Percentiles rank a stretch among this genome's conserved stretches.
phyloP scores from a whole-genome alignment of 2,888 invertebrate species.

The Lasioglossum morio region DNA sequence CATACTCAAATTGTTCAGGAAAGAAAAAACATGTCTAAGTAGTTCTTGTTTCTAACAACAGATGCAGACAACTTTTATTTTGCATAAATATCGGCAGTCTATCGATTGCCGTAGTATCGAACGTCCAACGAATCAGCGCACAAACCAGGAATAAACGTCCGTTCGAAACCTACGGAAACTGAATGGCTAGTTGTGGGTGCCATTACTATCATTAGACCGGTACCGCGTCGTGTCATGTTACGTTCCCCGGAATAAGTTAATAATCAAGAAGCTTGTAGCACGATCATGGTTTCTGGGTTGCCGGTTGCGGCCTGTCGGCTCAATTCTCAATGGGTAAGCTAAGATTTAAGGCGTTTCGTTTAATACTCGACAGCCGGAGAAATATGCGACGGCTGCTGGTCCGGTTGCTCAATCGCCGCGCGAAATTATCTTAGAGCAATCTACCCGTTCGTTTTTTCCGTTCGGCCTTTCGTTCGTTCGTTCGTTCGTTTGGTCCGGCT shows the following conservation, averaged over 20 bases:
- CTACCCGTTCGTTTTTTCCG: constrained; percentile 48
- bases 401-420: constrained; percentile 54
- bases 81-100: too few relatives aligned
- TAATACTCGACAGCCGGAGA: constrained; percentile 50
- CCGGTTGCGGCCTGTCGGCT: not conserved
- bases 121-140: not conserved
- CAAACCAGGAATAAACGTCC: not conserved
- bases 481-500: constrained; percentile 10
- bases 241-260: constrained; percentile 50
- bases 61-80: too few relatives aligned
- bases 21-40: too few relatives aligned
- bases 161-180: not conserved
- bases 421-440: constrained; percentile 59
- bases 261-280: constrained; percentile 32
- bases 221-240: constrained; percentile 43
- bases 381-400: constrained; percentile 47
- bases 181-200: constrained; percentile 25
- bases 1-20: too few relatives aligned
- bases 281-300: constrained; percentile 1
- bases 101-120: not conserved
- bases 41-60: too few relatives aligned
- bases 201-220: constrained; percentile 45
- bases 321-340: constrained; percentile 25
- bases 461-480: not conserved
- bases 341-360: constrained; percentile 60